A percentile compares a stretch with the other conserved stretches of the same genome.
Conservation (phyloP, 2,888 invertebrate genomes). For the Prenolepis imparis region DNA sequence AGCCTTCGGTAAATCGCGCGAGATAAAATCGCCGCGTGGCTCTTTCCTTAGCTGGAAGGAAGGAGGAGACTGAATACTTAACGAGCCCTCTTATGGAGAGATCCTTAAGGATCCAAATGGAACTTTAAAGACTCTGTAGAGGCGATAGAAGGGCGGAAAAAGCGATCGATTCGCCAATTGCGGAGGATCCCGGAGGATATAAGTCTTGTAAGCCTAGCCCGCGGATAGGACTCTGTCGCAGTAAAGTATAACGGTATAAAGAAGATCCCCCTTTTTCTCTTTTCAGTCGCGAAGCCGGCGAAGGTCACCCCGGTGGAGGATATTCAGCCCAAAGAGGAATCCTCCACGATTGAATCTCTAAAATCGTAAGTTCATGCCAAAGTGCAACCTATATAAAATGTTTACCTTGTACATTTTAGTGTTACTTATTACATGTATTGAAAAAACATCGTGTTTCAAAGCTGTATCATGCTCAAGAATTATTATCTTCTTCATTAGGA, state of each 20-base stretch:
- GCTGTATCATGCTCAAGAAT: not conserved
- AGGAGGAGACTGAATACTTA: slow-evolving; percentile 30
- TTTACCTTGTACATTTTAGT: not conserved
- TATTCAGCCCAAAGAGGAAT: slow-evolving; percentile 81
- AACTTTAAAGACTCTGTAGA: slow-evolving; percentile 40
- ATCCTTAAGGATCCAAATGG: slow-evolving; percentile 29
- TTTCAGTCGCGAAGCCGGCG: slow-evolving; percentile 85
- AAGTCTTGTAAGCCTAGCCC: slow-evolving; percentile 20
- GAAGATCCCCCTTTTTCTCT: slow-evolving; percentile 19
- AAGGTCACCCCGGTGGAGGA: slow-evolving; percentile 83
- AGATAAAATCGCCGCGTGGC: slow-evolving; percentile 36
- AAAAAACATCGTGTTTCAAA: not conserved
- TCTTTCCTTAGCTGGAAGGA: not conserved
- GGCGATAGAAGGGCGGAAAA: slow-evolving; percentile 23
- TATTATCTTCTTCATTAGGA: not conserved
- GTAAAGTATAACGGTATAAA: slow-evolving; percentile 21
- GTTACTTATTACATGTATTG: not conserved
- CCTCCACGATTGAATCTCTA: slow-evolving; percentile 76
- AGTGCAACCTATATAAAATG: slow-evolving; percentile 17
- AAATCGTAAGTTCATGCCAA: slow-evolving; percentile 85
- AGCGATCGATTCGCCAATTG: slow-evolving; percentile 39
- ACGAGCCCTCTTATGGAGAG: slow-evolving; percentile 12
- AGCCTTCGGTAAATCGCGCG: slow-evolving; percentile 9
- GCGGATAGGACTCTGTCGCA: slow-evolving; percentile 29
- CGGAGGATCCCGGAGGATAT: not conserved